Evolutionary conservation across 1,140 invertebrate genomes (phyloP), one percentile per base, ranked within the genome.

Genomic region (Pogonognathellus flavescens): DNA sequence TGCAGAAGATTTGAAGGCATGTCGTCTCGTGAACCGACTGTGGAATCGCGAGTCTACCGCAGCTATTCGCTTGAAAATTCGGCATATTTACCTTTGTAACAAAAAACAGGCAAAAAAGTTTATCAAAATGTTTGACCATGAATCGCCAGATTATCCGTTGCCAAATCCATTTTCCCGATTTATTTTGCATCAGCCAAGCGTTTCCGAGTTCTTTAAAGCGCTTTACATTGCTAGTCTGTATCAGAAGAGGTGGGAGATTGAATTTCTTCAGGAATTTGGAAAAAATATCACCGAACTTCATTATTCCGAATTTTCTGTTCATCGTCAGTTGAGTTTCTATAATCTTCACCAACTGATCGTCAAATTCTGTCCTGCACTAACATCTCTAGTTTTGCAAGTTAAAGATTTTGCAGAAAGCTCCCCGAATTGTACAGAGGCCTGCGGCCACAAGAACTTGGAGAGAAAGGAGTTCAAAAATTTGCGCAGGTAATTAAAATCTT

Each of bases 71-170:
- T 52, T 16, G 6, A 52, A 52, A 72, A 86, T 83, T 13, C 62
- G 60, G 22, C 55, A 66, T 13, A 72, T 86, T 57, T 66, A 70
- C 10, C 85, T 86, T 9, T 81, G 81, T 25, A 60, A 82, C 59
- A 82, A 82, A 52, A 83, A 50, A 53, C 76, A 86, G 5, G 80
- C 76, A 16, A 86, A 86, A 31, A 86, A 86, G 41, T 86, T 86
- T 18, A 50, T 83, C 31, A 86, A 86, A 50, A 83, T 86, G 10
- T 76, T 86, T 52, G 41, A 50, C 13, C 82, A 85, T 11, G 80
- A 81, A 13, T 13, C 9, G 22, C 50, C 18, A 57, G 25, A 81
- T 14, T 25, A 0, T 16, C 53, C 53, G 0, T 55, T 81, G 31
- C 80, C 80, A 2, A 81, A 55, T 59, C 80, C 80, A 11, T 81